Evolutionary conservation across 23 tunicate species (phyloP).

Genomic region (Clavelina lepadiformis): DNA sequence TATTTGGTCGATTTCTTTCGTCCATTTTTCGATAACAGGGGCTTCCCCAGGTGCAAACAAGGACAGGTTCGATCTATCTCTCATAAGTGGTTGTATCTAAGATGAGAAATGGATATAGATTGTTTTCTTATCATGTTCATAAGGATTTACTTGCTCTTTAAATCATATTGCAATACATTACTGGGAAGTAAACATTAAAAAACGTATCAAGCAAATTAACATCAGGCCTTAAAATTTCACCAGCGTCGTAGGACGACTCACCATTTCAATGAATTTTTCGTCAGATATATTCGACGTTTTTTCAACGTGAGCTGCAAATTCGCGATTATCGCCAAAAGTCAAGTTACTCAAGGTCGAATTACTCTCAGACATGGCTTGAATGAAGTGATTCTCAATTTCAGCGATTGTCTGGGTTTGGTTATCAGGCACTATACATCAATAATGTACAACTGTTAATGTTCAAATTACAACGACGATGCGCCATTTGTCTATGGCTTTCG

Average conservation of each 20-base stretch:
- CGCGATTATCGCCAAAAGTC: slow-evolving; percentile 14
- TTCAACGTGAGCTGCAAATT: slow-evolving; percentile 26
- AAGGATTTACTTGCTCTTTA: neutral
- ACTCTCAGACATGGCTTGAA: neutral
- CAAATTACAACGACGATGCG: no score
- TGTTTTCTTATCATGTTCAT: neutral
- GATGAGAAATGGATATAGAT: no score
- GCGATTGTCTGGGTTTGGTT: neutral
- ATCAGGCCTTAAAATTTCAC: neutral
- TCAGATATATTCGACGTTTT: neutral
- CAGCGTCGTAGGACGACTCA: neutral
- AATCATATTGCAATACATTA: neutral
- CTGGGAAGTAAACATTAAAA: neutral
- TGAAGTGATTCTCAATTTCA: slow-evolving; percentile 5
- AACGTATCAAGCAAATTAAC: neutral
- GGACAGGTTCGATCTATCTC: neutral
- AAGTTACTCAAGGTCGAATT: slow-evolving; percentile 9
- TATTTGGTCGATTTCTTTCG: slow-evolving; percentile 22
- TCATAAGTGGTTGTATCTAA: slow-evolving; percentile 19
- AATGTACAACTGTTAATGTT: no score
- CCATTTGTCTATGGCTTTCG: no score
- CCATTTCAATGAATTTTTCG: slow-evolving; percentile 12
- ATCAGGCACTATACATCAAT: no score
- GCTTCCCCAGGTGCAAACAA: slow-evolving; percentile 4
- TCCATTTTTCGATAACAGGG: slow-evolving; percentile 41